Evolutionary conservation across 2,888 invertebrate species (phyloP).

Genomic region (Ethmia dodecea): DNA sequence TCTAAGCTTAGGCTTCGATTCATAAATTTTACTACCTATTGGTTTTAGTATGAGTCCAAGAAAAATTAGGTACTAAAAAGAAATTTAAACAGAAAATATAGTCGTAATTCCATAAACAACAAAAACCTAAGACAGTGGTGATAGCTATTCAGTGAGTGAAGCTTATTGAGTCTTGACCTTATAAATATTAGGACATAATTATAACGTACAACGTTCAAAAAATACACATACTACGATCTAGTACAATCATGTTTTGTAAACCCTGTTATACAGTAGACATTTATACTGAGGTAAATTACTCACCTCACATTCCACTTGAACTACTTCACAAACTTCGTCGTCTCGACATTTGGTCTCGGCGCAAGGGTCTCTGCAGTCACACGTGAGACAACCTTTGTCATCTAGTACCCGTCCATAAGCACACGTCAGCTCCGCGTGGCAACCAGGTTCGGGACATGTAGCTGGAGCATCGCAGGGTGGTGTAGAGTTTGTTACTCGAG

Average conservation of each 20-base stretch:
- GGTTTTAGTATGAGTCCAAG: too few relatives aligned
- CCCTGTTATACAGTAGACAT: background rate
- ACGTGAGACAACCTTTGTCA: slow-evolving; percentile 83
- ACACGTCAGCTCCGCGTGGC: slow-evolving; percentile 48
- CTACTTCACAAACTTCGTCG: slow-evolving; percentile 74
- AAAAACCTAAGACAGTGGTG: too few relatives aligned
- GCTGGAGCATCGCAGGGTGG: slow-evolving; percentile 51
- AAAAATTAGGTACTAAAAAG: too few relatives aligned
- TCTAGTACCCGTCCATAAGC: slow-evolving; percentile 53
- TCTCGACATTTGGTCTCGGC: slow-evolving; percentile 82
- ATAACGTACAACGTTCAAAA: too few relatives aligned
- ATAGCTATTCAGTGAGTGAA: too few relatives aligned
- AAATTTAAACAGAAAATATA: too few relatives aligned
- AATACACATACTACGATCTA: background rate
- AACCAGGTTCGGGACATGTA: slow-evolving; percentile 45
- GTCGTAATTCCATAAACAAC: too few relatives aligned
- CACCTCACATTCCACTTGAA: slow-evolving; percentile 66
- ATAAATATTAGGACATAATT: too few relatives aligned
- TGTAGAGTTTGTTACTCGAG: slow-evolving; percentile 79
- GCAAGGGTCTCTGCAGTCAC: slow-evolving; percentile 87
- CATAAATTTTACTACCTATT: too few relatives aligned
- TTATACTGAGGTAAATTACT: too few relatives aligned
- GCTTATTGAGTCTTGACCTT: too few relatives aligned
- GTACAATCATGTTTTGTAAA: background rate
- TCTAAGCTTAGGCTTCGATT: too few relatives aligned